phyloP scores from a whole-genome alignment of 2,888 invertebrate species.

The Andrena camellia region DNA sequence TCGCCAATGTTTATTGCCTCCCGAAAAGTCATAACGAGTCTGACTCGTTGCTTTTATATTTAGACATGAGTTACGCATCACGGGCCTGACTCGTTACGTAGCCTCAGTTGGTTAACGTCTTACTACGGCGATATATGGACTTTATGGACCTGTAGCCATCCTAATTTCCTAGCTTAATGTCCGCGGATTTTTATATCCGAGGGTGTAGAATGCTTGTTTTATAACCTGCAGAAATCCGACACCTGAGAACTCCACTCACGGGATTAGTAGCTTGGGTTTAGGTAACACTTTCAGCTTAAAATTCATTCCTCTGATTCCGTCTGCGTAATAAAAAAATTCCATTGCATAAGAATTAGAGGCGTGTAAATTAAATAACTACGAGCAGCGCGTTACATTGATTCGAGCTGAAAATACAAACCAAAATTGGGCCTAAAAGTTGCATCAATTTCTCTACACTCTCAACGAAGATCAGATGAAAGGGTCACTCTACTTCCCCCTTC shows the following conservation, averaged over 20 bases:
- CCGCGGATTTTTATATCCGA: conserved; percentile 5
- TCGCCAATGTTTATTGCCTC: conserved; percentile 22
- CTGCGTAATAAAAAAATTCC: too few relatives aligned
- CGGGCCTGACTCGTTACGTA: conserved; percentile 25
- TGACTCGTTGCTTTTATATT: conserved; percentile 46
- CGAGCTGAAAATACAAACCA: neutral
- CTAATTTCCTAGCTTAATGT: conserved; percentile 15
- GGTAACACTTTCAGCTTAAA: too few relatives aligned
- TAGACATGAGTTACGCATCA: conserved; percentile 41
- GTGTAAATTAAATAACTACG: neutral
- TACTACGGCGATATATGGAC: conserved; percentile 10
- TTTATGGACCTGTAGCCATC: neutral
- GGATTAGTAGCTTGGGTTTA: too few relatives aligned
- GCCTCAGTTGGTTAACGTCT: conserved; percentile 61
- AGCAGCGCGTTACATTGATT: too few relatives aligned
- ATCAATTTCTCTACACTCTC: too few relatives aligned
- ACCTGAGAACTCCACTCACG: neutral
- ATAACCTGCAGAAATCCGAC: neutral
- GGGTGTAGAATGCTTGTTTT: too few relatives aligned
- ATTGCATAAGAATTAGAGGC: neutral
- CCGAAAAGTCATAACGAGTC: conserved; percentile 45
- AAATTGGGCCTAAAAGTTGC: too few relatives aligned
- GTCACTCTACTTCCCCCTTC: neutral
- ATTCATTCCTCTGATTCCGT: too few relatives aligned
- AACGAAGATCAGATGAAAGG: neutral